These are phyloP conservation scores for Muscicapa comitata DNA, from an alignment of 2,797 vertebrate genomes.

Conservation along the genomic window DNA sequence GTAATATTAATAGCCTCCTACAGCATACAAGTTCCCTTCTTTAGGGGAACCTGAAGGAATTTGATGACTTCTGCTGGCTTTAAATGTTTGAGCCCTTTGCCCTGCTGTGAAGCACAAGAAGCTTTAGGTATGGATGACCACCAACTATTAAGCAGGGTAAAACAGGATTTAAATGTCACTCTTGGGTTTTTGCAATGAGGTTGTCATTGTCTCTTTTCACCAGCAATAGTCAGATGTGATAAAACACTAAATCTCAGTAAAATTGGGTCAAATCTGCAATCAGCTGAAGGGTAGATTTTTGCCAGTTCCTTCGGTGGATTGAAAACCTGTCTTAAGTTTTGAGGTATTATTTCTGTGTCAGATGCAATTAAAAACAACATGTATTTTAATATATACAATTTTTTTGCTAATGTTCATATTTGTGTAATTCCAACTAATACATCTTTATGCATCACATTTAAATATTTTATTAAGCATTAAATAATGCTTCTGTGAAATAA, in stretches of 20 bases:
- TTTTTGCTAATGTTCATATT: neutral
- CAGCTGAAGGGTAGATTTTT: neutral
- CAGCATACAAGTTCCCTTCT: neutral
- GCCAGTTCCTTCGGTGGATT: neutral
- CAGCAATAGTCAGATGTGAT: neutral
- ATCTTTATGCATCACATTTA: neutral
- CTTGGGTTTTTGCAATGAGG: neutral
- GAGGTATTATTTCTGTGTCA: neutral
- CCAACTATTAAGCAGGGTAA: neutral
- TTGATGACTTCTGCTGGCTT: neutral
- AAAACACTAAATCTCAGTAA: neutral
- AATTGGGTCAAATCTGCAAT: neutral
- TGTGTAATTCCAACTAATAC: neutral
- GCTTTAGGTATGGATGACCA: accelerated
- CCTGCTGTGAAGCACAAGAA: accelerated
- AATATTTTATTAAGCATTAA: neutral
- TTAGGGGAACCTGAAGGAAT: neutral
- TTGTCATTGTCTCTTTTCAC: neutral
- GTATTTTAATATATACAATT: neutral
- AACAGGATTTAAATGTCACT: neutral
- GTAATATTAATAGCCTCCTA: neutral
- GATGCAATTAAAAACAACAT: neutral
- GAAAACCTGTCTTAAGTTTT: neutral
- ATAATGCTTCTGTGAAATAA: neutral
- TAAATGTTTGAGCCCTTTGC: neutral